phyloP scores from a whole-genome alignment of 2,797 vertebrate genomes.

The Parotocinclus haroldoi region DNA sequence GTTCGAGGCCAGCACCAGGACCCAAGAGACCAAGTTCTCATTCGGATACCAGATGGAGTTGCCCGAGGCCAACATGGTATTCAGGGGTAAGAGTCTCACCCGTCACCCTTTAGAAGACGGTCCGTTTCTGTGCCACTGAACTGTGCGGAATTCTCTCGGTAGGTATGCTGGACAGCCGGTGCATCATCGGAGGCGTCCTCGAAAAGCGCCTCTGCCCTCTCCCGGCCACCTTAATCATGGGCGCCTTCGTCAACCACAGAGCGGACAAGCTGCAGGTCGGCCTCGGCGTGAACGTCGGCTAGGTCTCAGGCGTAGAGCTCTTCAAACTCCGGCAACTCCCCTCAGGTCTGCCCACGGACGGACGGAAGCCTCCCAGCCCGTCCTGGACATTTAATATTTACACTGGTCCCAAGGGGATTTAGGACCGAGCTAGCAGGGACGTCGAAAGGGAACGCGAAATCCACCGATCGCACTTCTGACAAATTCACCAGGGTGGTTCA shows the following conservation, averaged over 20 bases:
- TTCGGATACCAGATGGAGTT: constrained; percentile 92
- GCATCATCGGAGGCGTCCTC: constrained; percentile 88
- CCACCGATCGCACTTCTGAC: too few species aligned
- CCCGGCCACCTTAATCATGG: constrained; percentile 89
- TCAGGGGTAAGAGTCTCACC: constrained; percentile 73
- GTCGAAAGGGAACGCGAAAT: too few species aligned
- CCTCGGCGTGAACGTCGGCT: constrained; percentile 70
- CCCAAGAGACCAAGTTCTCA: constrained; percentile 92
- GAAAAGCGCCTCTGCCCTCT: constrained; percentile 89
- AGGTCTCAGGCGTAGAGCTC: background rate
- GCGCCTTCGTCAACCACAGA: constrained; percentile 92
- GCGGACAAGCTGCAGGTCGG: constrained; percentile 87
- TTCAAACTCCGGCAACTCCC: constrained; percentile 4
- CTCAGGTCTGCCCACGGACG: constrained; percentile 35
- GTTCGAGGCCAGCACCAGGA: constrained; percentile 92
- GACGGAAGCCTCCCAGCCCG: background rate
- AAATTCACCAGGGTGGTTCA: too few species aligned
- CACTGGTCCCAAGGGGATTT: background rate
- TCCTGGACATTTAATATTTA: background rate
- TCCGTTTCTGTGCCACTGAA: too few species aligned
- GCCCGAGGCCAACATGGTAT: constrained; percentile 87
- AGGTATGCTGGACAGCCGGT: constrained; percentile 92
- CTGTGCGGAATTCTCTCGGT: background rate
- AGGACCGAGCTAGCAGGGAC: too few species aligned
- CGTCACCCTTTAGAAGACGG: background rate